These are phyloP conservation scores for Prosapia bicincta DNA, from an alignment of 2,888 invertebrate genomes.

Conservation along the genomic window DNA sequence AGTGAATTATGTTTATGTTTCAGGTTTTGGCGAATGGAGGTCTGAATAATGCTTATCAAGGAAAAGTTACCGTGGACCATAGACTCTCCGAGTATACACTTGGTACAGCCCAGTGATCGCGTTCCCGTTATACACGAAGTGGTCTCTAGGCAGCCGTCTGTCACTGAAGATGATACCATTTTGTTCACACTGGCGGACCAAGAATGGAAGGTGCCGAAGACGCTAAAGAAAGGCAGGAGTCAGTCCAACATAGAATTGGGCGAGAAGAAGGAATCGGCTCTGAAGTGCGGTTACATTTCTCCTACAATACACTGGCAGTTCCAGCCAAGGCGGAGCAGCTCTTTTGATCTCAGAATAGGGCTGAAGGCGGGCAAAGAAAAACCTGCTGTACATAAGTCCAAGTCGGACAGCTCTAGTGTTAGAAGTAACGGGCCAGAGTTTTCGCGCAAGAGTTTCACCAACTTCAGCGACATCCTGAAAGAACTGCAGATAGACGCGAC, in stretches of 20 bases:
- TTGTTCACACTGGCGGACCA: conserved; percentile 12
- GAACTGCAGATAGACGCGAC: not conserved
- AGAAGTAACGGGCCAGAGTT: not conserved
- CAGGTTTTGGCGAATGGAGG: not conserved
- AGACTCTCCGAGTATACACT: conserved; percentile 15
- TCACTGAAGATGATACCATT: not conserved
- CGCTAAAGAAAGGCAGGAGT: not conserved
- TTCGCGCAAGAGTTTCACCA: not conserved
- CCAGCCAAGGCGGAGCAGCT: not conserved
- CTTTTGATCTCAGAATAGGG: conserved; percentile 4
- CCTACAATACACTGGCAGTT: not conserved
- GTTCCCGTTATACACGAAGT: conserved; percentile 9
- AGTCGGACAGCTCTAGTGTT: not conserved
- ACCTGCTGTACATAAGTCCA: not conserved
- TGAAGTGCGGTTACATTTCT: conserved; percentile 15
- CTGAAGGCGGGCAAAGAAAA: not conserved
- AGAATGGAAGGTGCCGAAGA: conserved; percentile 49
- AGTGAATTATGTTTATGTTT: conserved; percentile 4
- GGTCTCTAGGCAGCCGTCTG: not conserved
- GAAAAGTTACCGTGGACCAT: conserved; percentile 12
- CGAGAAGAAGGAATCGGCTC: not conserved
- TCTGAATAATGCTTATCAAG: conserved; percentile 15
- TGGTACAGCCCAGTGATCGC: conserved; percentile 15
- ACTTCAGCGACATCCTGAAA: not conserved
- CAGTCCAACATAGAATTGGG: not conserved